Conservation (phyloP, 2,113 vertebrate species). For the Gallinago paraguaiae region DNA sequence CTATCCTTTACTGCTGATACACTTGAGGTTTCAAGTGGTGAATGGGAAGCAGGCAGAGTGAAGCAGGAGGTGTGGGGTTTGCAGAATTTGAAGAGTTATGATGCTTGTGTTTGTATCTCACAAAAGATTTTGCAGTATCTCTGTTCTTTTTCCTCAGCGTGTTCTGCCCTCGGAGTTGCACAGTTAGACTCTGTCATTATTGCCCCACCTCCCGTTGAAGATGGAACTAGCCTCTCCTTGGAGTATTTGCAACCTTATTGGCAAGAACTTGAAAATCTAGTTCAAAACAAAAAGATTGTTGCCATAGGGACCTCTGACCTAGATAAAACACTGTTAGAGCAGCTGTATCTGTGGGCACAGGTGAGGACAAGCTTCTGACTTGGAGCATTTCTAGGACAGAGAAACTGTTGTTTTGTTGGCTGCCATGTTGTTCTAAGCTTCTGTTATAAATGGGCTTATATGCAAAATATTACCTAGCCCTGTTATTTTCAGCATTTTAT, state of each 20-base stretch:
- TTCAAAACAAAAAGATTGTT: conserved; percentile 85
- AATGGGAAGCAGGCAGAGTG: not conserved
- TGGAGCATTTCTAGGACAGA: not conserved
- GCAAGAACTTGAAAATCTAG: conserved; percentile 90
- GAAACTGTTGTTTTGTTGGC: not conserved
- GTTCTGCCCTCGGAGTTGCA: conserved; percentile 86
- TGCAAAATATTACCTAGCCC: not conserved
- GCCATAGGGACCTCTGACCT: conserved; percentile 96
- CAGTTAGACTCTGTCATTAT: conserved; percentile 97
- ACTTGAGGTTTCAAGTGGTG: not conserved
- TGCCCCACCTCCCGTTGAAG: conserved; percentile 83
- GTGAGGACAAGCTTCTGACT: conserved; percentile 69
- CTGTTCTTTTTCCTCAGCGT: conserved; percentile 74
- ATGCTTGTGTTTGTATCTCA: not conserved
- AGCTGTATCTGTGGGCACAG: conserved; percentile 96
- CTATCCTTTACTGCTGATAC: not conserved
- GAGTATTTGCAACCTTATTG: conserved; percentile 91
- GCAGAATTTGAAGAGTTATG: not conserved
- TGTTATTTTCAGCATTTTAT: not conserved
- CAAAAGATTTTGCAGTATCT: not conserved
- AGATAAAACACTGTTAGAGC: conserved; percentile 91
- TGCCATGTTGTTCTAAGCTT: not conserved
- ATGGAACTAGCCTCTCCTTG: conserved; percentile 82
- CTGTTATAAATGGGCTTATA: not conserved
- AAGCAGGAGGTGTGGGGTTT: not conserved